These are phyloP conservation scores for Phrynocephalus guinanensis DNA, from an alignment of 2,797 vertebrate species.

Conservation along the genomic window DNA sequence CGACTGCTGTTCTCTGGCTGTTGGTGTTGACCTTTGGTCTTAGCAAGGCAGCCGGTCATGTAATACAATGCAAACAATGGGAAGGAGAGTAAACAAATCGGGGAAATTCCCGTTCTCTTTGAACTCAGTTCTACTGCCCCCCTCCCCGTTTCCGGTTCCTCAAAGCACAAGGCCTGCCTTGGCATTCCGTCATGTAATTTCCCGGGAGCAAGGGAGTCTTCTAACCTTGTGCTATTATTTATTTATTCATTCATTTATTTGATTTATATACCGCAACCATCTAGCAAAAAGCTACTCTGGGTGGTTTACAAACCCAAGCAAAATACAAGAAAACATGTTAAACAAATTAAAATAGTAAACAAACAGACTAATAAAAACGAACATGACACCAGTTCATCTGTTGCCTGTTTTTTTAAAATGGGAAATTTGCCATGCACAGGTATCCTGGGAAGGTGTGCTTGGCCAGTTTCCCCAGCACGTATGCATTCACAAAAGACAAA, in stretches of 20 bases:
- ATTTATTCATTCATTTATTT: no score
- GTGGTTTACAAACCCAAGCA: no score
- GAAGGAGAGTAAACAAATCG: neutral
- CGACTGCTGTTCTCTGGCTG: neutral
- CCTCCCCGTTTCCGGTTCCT: neutral
- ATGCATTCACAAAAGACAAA: neutral
- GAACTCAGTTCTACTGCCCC: neutral
- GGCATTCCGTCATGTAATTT: neutral
- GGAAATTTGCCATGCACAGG: neutral
- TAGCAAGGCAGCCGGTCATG: neutral
- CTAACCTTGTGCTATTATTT: no score
- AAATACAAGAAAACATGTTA: no score
- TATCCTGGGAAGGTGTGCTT: neutral
- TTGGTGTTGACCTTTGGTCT: slow-evolving; percentile 15
- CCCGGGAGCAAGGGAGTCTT: neutral
- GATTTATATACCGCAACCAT: no score
- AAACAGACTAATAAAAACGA: no score
- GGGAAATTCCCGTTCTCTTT: slow-evolving; percentile 8
- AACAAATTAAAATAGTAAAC: no score
- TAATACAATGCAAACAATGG: neutral
- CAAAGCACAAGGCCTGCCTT: neutral
- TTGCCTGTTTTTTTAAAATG: neutral
- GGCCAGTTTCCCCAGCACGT: neutral
- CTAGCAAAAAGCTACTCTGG: no score
- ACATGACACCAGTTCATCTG: neutral